Conservation (phyloP, 2,888 invertebrate species). For the Microdon myrmicae region DNA sequence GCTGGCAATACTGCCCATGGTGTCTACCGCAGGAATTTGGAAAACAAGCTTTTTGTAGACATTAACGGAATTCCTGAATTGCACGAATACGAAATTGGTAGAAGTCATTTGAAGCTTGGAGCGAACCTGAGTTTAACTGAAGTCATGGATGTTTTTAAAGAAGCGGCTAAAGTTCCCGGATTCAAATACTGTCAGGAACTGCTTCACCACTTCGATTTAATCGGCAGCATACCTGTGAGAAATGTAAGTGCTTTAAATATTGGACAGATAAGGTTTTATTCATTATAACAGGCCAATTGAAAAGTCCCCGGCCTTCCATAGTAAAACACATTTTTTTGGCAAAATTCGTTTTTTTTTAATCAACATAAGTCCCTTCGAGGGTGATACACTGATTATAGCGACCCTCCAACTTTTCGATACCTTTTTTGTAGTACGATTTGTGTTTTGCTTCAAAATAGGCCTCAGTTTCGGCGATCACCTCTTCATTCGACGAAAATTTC, state of each 20-base stretch:
- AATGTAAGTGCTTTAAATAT: slow-evolving; percentile 70
- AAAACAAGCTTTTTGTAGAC: slow-evolving; percentile 72
- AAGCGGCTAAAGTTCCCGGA: slow-evolving; percentile 64
- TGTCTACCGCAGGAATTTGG: slow-evolving; percentile 63
- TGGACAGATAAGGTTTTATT: no score
- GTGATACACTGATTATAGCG: no score
- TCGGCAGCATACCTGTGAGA: slow-evolving; percentile 74
- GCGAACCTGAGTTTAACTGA: slow-evolving; percentile 69
- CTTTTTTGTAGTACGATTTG: no score
- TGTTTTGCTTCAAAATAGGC: no score
- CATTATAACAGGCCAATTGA: no score
- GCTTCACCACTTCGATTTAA: slow-evolving; percentile 71
- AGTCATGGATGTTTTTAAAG: slow-evolving; percentile 68
- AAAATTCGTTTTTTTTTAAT: no score
- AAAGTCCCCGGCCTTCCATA: no score
- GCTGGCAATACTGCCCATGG: slow-evolving; percentile 84
- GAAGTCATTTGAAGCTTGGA: slow-evolving; percentile 57
- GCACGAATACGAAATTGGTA: slow-evolving; percentile 62
- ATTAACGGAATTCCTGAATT: slow-evolving; percentile 72
- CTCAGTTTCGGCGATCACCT: no score
- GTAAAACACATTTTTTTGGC: no score
- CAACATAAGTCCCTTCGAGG: no score
- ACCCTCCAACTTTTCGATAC: no score
- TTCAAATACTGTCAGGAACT: slow-evolving; percentile 70
- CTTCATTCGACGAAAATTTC: no score